Conservation (phyloP, 2,113 vertebrate genomes). For the Macroglossus sobrinus region DNA sequence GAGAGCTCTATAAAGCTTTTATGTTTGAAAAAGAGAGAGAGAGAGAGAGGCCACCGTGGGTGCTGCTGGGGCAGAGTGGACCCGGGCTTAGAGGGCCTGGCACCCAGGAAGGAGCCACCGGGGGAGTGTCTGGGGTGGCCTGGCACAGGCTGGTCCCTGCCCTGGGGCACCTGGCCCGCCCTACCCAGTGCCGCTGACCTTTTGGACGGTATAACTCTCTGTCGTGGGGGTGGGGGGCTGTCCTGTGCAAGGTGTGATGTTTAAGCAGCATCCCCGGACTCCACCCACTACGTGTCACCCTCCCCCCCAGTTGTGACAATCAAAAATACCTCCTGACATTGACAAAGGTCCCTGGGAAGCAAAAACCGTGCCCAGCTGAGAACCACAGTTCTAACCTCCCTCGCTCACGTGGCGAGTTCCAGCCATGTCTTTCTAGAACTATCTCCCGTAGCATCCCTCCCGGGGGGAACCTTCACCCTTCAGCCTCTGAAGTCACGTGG, state of each 20-base stretch:
- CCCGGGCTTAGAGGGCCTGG: not conserved
- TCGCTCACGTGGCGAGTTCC: not conserved
- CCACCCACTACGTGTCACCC: too few relatives aligned
- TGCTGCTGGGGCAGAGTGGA: not conserved
- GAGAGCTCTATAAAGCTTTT: not conserved
- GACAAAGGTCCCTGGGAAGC: not conserved
- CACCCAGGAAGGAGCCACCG: not conserved
- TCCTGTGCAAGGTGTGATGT: rapidly evolving
- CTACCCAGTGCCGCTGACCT: rapidly evolving
- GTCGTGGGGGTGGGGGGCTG: not conserved
- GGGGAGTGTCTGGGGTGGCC: rapidly evolving
- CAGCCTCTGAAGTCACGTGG: not conserved
- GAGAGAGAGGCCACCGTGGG: not conserved
- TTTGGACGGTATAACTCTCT: not conserved
- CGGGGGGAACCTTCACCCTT: not conserved
- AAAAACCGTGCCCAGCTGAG: not conserved
- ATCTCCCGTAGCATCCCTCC: not conserved
- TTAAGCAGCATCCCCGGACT: not conserved
- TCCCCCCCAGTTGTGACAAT: not conserved
- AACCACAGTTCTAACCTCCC: not conserved
- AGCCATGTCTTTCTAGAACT: not conserved
- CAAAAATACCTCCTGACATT: not conserved
- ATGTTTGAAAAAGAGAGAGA: not conserved
- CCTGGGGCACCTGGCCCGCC: not conserved
- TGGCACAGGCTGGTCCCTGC: rapidly evolving